A percentile compares a stretch with the other conserved stretches of the same genome.
These are phyloP conservation scores for Progne subis DNA, from an alignment of 2,113 vertebrate genomes.

Conservation along the genomic window DNA sequence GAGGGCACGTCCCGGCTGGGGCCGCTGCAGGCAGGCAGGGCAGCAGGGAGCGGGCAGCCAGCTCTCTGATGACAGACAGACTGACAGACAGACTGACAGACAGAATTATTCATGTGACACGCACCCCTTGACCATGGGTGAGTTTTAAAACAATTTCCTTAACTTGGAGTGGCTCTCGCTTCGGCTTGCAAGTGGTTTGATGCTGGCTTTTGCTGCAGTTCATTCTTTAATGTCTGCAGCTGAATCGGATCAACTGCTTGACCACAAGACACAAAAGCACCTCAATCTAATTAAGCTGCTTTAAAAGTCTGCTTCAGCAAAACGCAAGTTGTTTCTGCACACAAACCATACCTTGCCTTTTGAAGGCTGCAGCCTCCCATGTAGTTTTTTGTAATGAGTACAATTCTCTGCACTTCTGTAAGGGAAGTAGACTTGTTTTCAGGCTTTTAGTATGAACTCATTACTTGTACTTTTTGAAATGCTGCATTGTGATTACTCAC, in stretches of 20 bases:
- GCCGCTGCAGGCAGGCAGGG: background rate
- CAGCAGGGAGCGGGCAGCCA: fast-evolving
- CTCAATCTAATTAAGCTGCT: background rate
- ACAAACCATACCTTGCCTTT: background rate
- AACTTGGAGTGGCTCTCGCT: background rate
- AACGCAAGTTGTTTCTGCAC: background rate
- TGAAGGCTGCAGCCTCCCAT: background rate
- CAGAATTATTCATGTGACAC: too few species aligned
- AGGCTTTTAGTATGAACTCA: background rate
- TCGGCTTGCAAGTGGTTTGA: fast-evolving
- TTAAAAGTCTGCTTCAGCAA: background rate
- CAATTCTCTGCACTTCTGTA: background rate
- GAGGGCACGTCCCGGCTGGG: fast-evolving
- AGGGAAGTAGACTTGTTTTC: background rate
- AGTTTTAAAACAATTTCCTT: background rate
- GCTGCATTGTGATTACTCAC: background rate
- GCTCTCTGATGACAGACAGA: background rate
- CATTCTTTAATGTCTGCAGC: background rate
- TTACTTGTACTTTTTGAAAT: background rate
- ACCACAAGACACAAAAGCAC: background rate
- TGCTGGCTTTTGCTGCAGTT: background rate
- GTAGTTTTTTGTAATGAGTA: background rate
- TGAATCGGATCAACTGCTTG: background rate
- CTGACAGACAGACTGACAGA: background rate
- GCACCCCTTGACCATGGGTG: background rate